Evolutionary conservation across 2,888 invertebrate species (phyloP).

Genomic region (Muschampia plurimacula): DNA sequence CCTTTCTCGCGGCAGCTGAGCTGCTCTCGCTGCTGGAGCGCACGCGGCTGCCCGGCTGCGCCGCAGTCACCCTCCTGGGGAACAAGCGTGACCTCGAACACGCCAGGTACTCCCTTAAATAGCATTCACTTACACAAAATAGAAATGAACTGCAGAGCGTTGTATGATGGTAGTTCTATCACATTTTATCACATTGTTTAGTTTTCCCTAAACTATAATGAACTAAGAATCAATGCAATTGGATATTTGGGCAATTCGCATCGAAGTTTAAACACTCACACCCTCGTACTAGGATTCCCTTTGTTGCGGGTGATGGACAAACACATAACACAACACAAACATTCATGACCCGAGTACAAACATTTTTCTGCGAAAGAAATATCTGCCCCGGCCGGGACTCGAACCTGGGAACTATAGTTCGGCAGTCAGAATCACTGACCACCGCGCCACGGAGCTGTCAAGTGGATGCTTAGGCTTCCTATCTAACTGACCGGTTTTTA

Average conservation of each 20-base stretch:
- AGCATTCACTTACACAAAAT: background rate
- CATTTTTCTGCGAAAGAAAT: too few species aligned
- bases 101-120: slow-evolving; percentile 84
- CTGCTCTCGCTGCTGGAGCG: slow-evolving; percentile 89
- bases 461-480: background rate
- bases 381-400: too few species aligned
- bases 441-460: too few species aligned
- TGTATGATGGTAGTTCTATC: background rate
- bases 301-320: too few species aligned
- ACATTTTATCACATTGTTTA: background rate
- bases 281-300: too few species aligned
- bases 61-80: slow-evolving; percentile 90
- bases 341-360: too few species aligned
- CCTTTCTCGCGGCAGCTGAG: slow-evolving; percentile 88
- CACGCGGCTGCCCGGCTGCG: slow-evolving; percentile 90
- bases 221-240: background rate
- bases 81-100: slow-evolving; percentile 94
- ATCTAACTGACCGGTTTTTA: background rate
- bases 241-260: background rate
- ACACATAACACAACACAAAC: too few species aligned
- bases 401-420: too few species aligned
- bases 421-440: too few species aligned
- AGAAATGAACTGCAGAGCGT: too few species aligned
- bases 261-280: too few species aligned
- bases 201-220: background rate